Base-by-base conservation (phyloP, 2,888 invertebrate species). In the Branchipolynoe longqiensis region DNA sequence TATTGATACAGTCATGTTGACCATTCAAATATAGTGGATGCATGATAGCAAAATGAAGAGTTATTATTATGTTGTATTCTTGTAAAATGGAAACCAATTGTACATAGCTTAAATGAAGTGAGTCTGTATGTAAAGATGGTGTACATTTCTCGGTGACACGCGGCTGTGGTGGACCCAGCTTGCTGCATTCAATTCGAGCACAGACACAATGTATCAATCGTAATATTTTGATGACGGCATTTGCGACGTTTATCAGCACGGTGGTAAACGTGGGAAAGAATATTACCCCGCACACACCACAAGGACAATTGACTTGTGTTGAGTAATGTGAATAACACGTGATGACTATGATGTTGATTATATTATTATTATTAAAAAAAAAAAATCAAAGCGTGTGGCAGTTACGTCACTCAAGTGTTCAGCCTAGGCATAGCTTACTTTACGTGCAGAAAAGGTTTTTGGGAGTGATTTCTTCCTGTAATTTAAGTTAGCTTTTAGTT, bases 41-140 rank as follows among this genome's bases (percentile, higher is more conserved):
- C n/a, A 22, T 58, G 58, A 58, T 25, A 48, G 78, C 78, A 78
- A 78, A 78, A 78, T 78, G 54, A 78, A 78, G 78, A 54, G 54
- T 78, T 78, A 78, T 78, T 78, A 78, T 78, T 78, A 48, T 78
- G 78, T 54, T 78, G 78, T 78, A 78, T 78, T 78, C 78, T 78
- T 78, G 78, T 78, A 78, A 48, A 78, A 74, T 48, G 22, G 54
- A 58, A 58, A 58, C 38, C 82, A 82, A 58, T 82, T 82, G 82
- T 82, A 82, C 12, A 82, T 82, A 82, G 82, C 82, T 82, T 82
- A 12, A 58, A 74, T 69, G 25, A 40, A 6, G 74, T 40, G 74
- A 38, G 22, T 28, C 74, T 40, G 74, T 41, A 48, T n/a, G 33
- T 31, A 31, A n/a, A 69, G 38, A n/a, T 28, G 12, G 56, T 82